Conservation (phyloP, 1,140 invertebrate genomes). For the Meloidogyne exigua region DNA sequence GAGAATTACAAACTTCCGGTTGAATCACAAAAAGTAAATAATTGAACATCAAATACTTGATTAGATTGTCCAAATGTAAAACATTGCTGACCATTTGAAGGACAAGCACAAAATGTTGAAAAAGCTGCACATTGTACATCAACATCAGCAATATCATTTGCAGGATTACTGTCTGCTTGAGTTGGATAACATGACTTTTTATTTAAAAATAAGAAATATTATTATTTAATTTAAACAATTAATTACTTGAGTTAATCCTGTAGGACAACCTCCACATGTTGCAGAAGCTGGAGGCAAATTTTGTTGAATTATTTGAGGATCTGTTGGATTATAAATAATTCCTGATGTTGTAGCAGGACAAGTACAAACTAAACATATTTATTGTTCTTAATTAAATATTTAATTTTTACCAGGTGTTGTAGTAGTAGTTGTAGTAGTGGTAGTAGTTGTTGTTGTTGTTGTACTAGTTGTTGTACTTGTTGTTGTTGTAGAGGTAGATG, state of each 20-base stretch:
- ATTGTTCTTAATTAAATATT: background rate
- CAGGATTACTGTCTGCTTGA: background rate
- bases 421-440: background rate
- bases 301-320: background rate
- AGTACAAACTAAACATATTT: background rate
- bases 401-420: background rate
- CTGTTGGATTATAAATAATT: conserved; percentile 9
- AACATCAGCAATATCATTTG: conserved; percentile 7
- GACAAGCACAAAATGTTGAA: conserved; percentile 12
- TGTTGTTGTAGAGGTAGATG: background rate
- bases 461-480: background rate
- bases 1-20: background rate
- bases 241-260: background rate
- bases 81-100: conserved; percentile 13
- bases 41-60: conserved; percentile 9
- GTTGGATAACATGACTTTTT: conserved; percentile 9
- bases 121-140: background rate
- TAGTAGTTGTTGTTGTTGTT: background rate
- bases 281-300: conserved; percentile 6
- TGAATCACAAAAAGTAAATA: conserved; percentile 8
- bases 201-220: background rate
- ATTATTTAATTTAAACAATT: too few relatives aligned
- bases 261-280: conserved; percentile 9
- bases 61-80: conserved; percentile 10
- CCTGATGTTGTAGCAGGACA: conserved; percentile 1